These are phyloP conservation scores for Brienomyrus longianalis DNA, from an alignment of 2,113 vertebrate genomes.

Conservation along the genomic window DNA sequence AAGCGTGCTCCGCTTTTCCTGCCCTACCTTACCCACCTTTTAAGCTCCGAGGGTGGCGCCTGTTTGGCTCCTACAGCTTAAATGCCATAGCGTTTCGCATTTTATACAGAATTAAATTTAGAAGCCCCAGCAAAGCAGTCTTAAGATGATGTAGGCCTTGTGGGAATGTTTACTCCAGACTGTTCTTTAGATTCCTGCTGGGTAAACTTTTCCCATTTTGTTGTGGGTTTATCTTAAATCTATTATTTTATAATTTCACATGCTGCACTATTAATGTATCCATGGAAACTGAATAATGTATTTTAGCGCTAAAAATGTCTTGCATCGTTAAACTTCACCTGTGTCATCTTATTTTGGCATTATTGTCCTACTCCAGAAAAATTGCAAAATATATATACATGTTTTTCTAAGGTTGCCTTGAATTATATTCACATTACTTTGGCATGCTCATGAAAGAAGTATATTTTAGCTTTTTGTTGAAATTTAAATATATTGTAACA, in stretches of 20 bases:
- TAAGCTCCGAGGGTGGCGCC: neutral
- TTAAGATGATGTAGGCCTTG: conserved; percentile 2
- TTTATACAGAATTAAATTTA: conserved; percentile 15
- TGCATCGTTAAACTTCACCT: neutral
- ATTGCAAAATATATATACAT: neutral
- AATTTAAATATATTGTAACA: neutral
- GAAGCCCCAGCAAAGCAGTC: conserved; percentile 16
- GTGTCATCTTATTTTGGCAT: neutral
- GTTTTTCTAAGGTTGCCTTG: conserved; percentile 16
- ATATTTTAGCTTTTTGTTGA: neutral
- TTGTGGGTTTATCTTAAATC: neutral
- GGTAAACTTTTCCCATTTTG: neutral
- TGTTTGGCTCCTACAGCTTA: neutral
- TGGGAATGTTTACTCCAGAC: neutral
- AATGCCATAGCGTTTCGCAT: conserved; percentile 3
- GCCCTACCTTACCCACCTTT: neutral
- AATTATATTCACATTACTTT: conserved; percentile 7
- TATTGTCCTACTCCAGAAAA: neutral
- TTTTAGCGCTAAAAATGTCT: conserved; percentile 16
- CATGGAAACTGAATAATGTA: neutral
- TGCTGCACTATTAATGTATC: neutral
- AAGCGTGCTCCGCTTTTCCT: neutral
- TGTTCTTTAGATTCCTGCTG: neutral
- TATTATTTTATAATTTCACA: neutral
- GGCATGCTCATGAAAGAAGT: conserved; percentile 6